Evolutionary conservation across 2,888 invertebrate species (phyloP), one percentile per base, ranked within the genome.

Genomic region (Caenorhabditis zanzibari): DNA sequence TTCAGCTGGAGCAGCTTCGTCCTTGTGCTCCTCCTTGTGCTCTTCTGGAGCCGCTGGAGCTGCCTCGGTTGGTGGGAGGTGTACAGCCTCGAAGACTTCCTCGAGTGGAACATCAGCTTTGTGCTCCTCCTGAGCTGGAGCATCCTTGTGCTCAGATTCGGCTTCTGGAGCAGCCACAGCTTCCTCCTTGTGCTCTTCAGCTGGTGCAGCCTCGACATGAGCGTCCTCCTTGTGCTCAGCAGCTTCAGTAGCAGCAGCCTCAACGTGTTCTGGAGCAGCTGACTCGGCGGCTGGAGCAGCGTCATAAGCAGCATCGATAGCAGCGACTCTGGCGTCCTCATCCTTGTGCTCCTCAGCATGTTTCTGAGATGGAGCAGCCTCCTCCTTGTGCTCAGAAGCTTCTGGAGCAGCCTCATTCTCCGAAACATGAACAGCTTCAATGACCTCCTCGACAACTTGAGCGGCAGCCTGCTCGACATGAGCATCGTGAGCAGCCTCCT

Each of bases 31-130:
- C 16, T 64, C 44, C 19, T 58, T 58, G 32, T 2, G 35, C 3
- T 58, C 58, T 32, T 58, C 58, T 61, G 72, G 81, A 59, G 73
- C 81, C 22, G 73, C 69, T 71, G 72, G 81, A 59, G 73, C 81
- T 32, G 81, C 47, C n/a, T 72, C 63, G 12, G 24, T n/a, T 16
- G 63, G 32, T 1, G 63, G 41, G 19, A 77, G 35, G 35, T 77
- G 77, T 9, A 61, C 63, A 14, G 64, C 64, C 56, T 81, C 66
- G n/a, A 58, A 41, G 38, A 28, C 19, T 28, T 81, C 68, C 44
- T 73, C 73, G 14, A 81, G 26, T 32, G 75, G 66, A 41, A 22
- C 64, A 52, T 59, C 41, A n/a, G 68, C 66, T 14, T 66, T 54
- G 44, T 49, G 73, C 16, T 49, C 61, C 16, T 73, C 72, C n/a